These are phyloP conservation scores for Vimba vimba DNA, from an alignment of 2,113 vertebrate species.

Conservation along the genomic window DNA sequence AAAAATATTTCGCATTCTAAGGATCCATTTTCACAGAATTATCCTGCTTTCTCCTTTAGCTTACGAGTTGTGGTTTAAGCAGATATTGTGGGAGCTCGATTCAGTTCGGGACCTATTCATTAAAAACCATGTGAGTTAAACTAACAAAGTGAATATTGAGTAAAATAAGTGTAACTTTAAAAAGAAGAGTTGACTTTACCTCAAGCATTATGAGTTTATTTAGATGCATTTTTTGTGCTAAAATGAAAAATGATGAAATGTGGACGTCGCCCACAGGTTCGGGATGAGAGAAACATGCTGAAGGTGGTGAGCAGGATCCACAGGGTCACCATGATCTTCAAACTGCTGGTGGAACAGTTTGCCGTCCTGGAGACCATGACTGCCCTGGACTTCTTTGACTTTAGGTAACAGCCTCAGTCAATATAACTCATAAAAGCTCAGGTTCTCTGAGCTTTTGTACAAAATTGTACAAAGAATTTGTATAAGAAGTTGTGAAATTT, in stretches of 20 bases:
- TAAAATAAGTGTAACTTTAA: background rate
- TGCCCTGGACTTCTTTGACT: slow-evolving; percentile 94
- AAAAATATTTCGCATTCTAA: too few relatives aligned
- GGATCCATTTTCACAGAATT: background rate
- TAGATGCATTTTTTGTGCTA: background rate
- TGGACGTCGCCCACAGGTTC: slow-evolving; percentile 76
- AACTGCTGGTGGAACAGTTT: slow-evolving; percentile 91
- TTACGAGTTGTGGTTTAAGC: slow-evolving; percentile 98
- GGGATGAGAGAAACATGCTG: slow-evolving; percentile 96
- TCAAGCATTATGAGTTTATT: background rate
- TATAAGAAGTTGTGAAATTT: too few relatives aligned
- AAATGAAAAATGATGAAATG: background rate
- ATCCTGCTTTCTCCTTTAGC: slow-evolving; percentile 72
- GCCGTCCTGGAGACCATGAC: slow-evolving; percentile 95
- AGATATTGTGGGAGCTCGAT: slow-evolving; percentile 96
- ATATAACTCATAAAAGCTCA: too few relatives aligned
- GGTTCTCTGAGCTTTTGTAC: too few relatives aligned
- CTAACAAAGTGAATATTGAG: background rate
- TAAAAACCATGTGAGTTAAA: slow-evolving; percentile 87
- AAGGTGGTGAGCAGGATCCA: slow-evolving; percentile 92
- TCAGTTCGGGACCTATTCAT: slow-evolving; percentile 92
- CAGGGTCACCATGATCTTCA: slow-evolving; percentile 89
- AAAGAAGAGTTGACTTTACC: background rate
- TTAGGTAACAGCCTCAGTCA: slow-evolving; percentile 78
- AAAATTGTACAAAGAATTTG: too few relatives aligned